Evolutionary conservation across 1,140 invertebrate genomes (phyloP), one percentile per base, ranked within the genome.

Genomic region (Aphelinus certus): DNA sequence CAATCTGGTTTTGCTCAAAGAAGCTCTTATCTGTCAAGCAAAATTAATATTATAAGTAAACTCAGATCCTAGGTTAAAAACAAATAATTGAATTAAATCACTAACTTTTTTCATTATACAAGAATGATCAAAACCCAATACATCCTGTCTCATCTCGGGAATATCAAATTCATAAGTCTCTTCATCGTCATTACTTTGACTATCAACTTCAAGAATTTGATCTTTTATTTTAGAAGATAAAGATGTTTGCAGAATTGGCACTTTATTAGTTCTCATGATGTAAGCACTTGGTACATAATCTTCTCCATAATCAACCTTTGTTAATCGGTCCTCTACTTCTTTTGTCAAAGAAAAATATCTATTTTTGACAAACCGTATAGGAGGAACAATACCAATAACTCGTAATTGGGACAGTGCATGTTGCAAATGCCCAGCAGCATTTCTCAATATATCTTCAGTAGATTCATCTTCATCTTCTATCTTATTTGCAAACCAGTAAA

Each of bases 361-460:
- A 85, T 94, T 91, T 89, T 90, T 91, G 3, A 94, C 89, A 89
- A 95, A 95, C 10, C 87, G 79, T 66, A 95, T 91, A 66, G 89
- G 89, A 6, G 94, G 94, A 10, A 95, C 90, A 58, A 89, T 84
- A 3, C 94, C 94, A 86, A 95, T 92, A 1, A 95, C 80, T 56
- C 89, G 84, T 0, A 94, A 83, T 75, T 91, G 91, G 1, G 91
- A 91, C 7, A 95, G 83, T 81, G 94, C 91, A 82, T 94, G 92
- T 55, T 93, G 87, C 7, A 95, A 79, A 10, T 82, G 78, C 3
- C 89, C 89, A 1, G 90, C 89, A 67, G 88, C 86, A 51, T 85
- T 86, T 49, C 89, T 82, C 2, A 95, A 82, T 1, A 92, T 76
- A 46, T 84, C 76, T 71, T 93, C 90, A 10, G 77, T 46, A 7